Evolutionary conservation across 2,113 vertebrate genomes (phyloP).

Genomic region (Lathamus discolor): DNA sequence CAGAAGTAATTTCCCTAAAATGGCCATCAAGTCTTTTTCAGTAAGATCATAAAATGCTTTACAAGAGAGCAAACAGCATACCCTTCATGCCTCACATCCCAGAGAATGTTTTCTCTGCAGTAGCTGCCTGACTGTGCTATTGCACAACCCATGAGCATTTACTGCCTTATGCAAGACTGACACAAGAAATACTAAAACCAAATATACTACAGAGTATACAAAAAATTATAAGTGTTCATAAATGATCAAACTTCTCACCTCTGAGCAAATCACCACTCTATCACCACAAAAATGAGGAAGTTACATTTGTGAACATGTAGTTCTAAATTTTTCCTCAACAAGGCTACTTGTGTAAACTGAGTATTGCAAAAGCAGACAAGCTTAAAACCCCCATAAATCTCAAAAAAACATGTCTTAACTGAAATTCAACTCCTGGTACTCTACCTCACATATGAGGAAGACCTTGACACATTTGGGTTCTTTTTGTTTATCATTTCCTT

Average conservation of each 20-base stretch:
- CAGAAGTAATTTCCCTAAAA: constrained; percentile 21
- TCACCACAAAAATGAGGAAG: not conserved
- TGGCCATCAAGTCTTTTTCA: not conserved
- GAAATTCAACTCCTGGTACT: not conserved
- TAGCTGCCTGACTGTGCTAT: not conserved
- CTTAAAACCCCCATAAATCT: not conserved
- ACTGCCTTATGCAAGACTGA: not conserved
- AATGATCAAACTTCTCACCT: not conserved
- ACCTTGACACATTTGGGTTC: not conserved
- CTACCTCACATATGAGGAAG: not conserved
- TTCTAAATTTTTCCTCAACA: not conserved
- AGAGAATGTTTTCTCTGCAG: not conserved
- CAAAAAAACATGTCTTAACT: not conserved
- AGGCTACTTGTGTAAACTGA: not conserved
- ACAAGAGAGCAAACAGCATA: not conserved
- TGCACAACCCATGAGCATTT: not conserved
- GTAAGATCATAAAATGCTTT: not conserved
- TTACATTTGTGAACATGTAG: not conserved
- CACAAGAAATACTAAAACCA: not conserved
- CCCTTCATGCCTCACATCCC: not conserved
- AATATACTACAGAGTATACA: not conserved
- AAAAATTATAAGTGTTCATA: not conserved
- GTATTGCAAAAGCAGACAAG: not conserved
- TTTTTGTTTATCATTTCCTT: not conserved
- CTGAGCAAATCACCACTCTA: not conserved